Evolutionary conservation across 2,797 vertebrate species (phyloP), one percentile per base, ranked within the genome.

Genomic region (Hypotaenidia okinawae): DNA sequence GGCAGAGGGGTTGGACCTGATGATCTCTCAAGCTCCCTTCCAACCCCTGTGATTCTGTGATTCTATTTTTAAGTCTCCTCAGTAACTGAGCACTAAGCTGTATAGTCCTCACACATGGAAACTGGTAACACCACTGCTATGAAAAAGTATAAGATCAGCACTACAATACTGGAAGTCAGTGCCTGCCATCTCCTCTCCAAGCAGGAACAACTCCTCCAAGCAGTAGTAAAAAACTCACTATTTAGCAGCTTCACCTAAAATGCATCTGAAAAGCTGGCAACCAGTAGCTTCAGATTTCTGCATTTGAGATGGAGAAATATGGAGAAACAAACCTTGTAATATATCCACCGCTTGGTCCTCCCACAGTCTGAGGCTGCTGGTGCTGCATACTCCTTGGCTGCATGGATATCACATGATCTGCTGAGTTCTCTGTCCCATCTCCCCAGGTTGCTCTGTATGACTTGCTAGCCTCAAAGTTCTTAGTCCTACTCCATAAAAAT

Each of bases 391-490:
- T 98, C 9, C 96, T 85, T 8, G 99, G 99, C 84, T 99, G 99
- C 89, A 91, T 99, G 23, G 98, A 98, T 66, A 99, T 97, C 11
- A 99, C 98, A 7, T 95, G 96, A 72, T 96, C 96, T 32, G 94
- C 81, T 0, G 97, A 97, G 39, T 95, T 98, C 35, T 97, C 98
- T 1, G 63, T 96, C 37, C 98, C 97, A 3, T 97, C 94, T 79
- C 98, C 98, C 99, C 99, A 99, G 24, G 99, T 98, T 57, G 98
- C 85, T 95, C 98, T 99, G 97, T 99, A 99, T 3, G 96, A 87
- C 13, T 98, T 98, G 79, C 98, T 98, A 35, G 98, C 93, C 95
- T 99, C 99, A 6, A 99, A 99, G 39, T 98, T 99, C 64, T 98
- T 97, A 12, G 98, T 98, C 94, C 99, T 99, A 16, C 11, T 57